These are phyloP conservation scores for Tetragonisca angustula DNA, from an alignment of 2,888 invertebrate species.

Conservation along the genomic window DNA sequence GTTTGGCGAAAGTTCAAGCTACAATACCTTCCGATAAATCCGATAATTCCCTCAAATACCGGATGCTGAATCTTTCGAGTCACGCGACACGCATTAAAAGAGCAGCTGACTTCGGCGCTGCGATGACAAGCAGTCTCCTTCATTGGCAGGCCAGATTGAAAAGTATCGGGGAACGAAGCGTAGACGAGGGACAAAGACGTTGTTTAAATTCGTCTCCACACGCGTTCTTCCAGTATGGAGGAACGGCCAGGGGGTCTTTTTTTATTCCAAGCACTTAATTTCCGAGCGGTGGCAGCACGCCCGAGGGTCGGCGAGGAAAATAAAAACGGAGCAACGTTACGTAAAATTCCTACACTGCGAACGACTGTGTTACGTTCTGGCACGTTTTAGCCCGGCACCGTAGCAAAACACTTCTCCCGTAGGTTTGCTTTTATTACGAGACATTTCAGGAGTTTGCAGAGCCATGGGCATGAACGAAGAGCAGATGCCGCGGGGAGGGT, in stretches of 20 bases:
- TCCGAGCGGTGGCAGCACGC: constrained; percentile 34
- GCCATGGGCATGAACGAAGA: constrained; percentile 44
- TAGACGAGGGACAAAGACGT: constrained; percentile 8
- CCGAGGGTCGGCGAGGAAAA: constrained; percentile 34
- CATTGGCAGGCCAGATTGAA: not conserved
- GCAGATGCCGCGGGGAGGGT: constrained; percentile 58
- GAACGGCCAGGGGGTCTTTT: constrained; percentile 29
- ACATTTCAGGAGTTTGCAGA: constrained; percentile 70
- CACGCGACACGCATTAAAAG: not conserved
- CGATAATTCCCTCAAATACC: no score
- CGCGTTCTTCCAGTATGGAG: constrained; percentile 2
- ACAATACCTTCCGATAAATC: no score
- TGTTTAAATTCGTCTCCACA: constrained; percentile 16
- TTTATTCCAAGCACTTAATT: constrained; percentile 59
- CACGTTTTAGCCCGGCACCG: constrained; percentile 39
- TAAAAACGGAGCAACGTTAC: constrained; percentile 51
- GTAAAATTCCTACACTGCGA: constrained; percentile 54
- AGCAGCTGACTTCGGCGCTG: not conserved
- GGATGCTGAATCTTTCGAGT: not conserved
- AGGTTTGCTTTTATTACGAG: constrained; percentile 76
- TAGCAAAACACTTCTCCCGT: constrained; percentile 67
- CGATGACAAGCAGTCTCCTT: not conserved
- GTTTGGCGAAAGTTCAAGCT: not conserved
- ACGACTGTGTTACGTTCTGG: constrained; percentile 57
- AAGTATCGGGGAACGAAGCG: not conserved